Conservation (phyloP, 1,140 invertebrate species). For the Drosophila bipectinata region DNA sequence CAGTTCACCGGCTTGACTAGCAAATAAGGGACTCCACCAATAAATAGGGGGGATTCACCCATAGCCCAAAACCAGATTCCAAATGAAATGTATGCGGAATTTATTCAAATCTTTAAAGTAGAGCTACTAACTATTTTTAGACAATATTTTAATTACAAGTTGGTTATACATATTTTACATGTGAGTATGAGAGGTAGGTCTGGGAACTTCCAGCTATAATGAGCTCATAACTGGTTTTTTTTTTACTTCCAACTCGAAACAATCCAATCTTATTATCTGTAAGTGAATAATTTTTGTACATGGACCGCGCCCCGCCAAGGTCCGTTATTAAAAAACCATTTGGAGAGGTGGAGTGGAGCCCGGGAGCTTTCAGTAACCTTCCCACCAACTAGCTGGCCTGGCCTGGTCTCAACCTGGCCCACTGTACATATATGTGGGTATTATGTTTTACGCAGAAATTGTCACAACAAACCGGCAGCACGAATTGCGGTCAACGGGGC, state of each 20-base stretch:
- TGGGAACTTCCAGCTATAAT: background rate
- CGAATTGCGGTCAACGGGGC: conserved; percentile 65
- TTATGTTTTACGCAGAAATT: conserved; percentile 75
- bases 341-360: conserved; percentile 2
- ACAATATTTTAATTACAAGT: background rate
- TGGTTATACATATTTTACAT: no score
- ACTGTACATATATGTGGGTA: conserved; percentile 38
- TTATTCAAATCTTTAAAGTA: background rate
- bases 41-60: conserved; percentile 28
- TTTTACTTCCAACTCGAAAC: conserved; percentile 1
- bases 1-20: conserved; percentile 38
- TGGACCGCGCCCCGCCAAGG: conserved; percentile 46
- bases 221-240: conserved; percentile 24
- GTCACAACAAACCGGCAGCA: conserved; percentile 63
- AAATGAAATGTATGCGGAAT: conserved; percentile 9
- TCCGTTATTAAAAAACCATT: conserved; percentile 52
- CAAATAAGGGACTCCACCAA: conserved; percentile 38
- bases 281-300: conserved; percentile 41
- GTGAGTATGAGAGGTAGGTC: background rate
- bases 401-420: conserved; percentile 7
- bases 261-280: conserved; percentile 43
- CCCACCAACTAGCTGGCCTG: conserved; percentile 16
- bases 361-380: conserved; percentile 39
- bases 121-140: conserved; percentile 20
- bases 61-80: background rate